These are phyloP conservation scores for Enteromius paludinosus DNA, from an alignment of 2,797 vertebrate species.

Conservation along the genomic window DNA sequence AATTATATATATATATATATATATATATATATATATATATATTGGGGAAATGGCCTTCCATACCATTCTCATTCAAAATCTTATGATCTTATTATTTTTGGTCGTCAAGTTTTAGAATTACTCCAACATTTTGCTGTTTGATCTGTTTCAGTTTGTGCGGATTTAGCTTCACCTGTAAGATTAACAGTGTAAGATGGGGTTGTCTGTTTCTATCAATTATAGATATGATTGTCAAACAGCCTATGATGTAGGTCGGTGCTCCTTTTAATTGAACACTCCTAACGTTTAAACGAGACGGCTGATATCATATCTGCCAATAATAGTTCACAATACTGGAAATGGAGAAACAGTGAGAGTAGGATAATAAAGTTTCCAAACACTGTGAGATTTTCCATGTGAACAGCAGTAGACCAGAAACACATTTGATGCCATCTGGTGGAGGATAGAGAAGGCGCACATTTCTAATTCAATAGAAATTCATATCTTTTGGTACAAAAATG, in stretches of 20 bases:
- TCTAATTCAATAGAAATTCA: neutral
- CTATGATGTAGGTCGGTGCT: neutral
- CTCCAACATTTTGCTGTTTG: neutral
- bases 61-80: neutral
- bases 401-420: no score
- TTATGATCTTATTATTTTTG: neutral
- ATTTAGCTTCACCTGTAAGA: neutral
- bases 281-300: neutral
- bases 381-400: neutral
- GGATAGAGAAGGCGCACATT: neutral
- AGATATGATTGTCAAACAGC: neutral
- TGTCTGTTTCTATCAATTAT: neutral
- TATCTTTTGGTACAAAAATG: neutral
- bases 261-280: neutral
- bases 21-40: no score
- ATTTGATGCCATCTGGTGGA: neutral
- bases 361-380: neutral
- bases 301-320: neutral
- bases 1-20: no score
- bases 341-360: neutral
- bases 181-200: neutral
- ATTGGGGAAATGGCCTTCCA: neutral
- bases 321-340: neutral
- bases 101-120: neutral
- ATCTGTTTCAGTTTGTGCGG: neutral